phyloP scores from a whole-genome alignment of 2,888 invertebrate species.

The Dolichopus griseipennis region DNA sequence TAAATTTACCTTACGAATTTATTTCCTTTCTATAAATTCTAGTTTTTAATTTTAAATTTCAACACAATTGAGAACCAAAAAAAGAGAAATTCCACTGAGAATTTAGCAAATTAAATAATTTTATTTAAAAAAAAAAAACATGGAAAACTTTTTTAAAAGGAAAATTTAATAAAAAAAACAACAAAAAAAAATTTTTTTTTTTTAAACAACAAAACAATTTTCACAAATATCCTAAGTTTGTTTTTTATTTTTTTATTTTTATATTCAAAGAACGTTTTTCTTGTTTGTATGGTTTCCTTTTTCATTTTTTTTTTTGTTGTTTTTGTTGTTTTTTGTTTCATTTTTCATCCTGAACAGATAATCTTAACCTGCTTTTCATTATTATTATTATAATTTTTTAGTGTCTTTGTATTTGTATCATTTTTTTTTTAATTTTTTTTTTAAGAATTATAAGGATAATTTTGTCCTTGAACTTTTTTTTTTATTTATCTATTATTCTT shows the following conservation, averaged over 20 bases:
- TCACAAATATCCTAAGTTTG: not conserved
- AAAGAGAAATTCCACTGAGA: too few species aligned
- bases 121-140: too few species aligned
- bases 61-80: too few species aligned
- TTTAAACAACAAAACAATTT: not conserved
- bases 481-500: not conserved
- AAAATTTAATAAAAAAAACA: too few species aligned
- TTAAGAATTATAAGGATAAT: not conserved
- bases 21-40: too few species aligned
- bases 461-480: not conserved
- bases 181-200: not conserved
- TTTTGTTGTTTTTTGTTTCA: not conserved
- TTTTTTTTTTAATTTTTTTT: not conserved
- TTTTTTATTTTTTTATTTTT: not conserved
- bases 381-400: not conserved
- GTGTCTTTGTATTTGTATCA: not conserved
- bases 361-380: not conserved
- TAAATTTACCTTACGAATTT: too few species aligned
- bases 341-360: not conserved
- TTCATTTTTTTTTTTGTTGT: too few species aligned
- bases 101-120: too few species aligned
- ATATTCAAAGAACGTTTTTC: not conserved
- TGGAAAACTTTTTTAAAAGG: too few species aligned
- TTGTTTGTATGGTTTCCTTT: too few species aligned
- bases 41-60: too few species aligned